Evolutionary conservation across 2,113 vertebrate genomes (phyloP).

Genomic region (Parotia lawesii): DNA sequence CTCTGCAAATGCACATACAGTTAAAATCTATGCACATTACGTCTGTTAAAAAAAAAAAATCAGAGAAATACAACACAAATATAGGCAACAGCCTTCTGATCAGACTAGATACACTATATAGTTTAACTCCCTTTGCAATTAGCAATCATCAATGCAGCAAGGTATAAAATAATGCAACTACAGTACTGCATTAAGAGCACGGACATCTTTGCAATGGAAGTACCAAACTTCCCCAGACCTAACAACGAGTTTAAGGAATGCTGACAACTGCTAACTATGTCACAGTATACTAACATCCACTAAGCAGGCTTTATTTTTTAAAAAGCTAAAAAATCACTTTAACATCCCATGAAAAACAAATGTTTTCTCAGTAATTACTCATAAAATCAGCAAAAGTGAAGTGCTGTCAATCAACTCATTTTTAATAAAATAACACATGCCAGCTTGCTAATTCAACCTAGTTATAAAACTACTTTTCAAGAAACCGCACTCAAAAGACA

Average conservation of each 20-base stretch:
- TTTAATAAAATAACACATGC: neutral
- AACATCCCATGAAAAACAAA: neutral
- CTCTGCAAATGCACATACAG: neutral
- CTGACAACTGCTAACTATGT: neutral
- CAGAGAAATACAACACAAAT: neutral
- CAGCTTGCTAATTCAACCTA: neutral
- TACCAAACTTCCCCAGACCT: neutral
- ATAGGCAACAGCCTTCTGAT: neutral
- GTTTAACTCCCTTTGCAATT: neutral
- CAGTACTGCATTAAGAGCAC: neutral
- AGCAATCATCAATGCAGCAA: neutral
- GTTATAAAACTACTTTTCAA: neutral
- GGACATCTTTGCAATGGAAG: neutral
- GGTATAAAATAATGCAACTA: neutral
- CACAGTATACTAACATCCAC: neutral
- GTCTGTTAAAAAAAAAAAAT: neutral
- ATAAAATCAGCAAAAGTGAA: neutral
- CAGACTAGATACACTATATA: neutral
- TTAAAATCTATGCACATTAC: neutral
- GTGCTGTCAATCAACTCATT: rapidly evolving
- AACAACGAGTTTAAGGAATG: neutral
- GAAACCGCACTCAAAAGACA: neutral
- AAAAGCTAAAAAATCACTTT: neutral
- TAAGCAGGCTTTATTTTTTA: neutral
- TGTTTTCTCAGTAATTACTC: neutral